Evolutionary conservation across 2,888 invertebrate species (phyloP), one percentile per base, ranked within the genome.

Genomic region (Cephus pulcher): DNA sequence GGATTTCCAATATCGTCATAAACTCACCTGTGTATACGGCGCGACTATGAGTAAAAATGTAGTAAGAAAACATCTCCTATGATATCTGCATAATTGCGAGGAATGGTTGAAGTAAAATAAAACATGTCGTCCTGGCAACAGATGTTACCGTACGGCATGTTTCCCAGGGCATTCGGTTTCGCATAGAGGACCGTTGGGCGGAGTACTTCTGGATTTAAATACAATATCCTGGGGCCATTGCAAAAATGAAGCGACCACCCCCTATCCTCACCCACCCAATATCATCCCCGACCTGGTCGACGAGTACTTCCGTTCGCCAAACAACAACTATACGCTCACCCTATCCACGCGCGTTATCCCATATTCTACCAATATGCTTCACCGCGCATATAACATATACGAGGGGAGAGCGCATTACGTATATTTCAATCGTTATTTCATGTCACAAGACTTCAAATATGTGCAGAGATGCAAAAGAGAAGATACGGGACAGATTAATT

Each of bases 151-250:
- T 80, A 81, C 82, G 81, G 83, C 82, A 75, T 35, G 81, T 83
- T 88, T 88, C 87, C 86, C 87, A 88, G 82, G 77, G 78, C 76
- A 82, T 82, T 56, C 23, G 56, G 56, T 23, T 56, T 56, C 56
- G 56, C 56, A 56, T 23, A 56, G 56, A 23, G 56, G 56, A 56
- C 56, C 6, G 56, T 56, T 56, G 56, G 56, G 23, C 23, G 23
- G 79, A 84, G 82, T 77, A 77, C 79, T 79, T 80, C 78, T 80
- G 83, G 81, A 86, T 86, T 87, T 86, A 86, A 87, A 86, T 87
- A 87, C 84, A 86, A 86, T 86, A 86, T 84, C 86, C 83, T 79
- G 81, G 75, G 86, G 86, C 85, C 80, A 82, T 82, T 81, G 81
- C 79, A 83, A 84, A 84, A 86, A 86, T 80, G 83, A 79, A 77